phyloP scores from a whole-genome alignment of 2,113 vertebrate genomes.

The Notechis scutatus region DNA sequence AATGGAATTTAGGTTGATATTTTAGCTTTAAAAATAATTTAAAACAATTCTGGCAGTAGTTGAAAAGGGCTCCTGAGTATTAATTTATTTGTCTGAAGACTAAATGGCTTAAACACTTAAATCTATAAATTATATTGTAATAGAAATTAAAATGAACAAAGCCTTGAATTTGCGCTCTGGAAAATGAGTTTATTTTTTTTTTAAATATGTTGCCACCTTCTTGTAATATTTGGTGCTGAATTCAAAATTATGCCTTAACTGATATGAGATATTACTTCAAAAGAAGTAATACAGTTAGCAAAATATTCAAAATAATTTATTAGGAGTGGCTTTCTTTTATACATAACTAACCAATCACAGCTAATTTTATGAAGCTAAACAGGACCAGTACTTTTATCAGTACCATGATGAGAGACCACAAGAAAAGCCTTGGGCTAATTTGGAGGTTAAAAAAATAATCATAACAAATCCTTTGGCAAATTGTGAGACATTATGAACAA shows the following conservation, averaged over 20 bases:
- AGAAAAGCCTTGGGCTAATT: not conserved
- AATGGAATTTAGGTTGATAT: slow-evolving; percentile 44
- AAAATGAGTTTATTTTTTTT: slow-evolving; percentile 60
- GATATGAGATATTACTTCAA: not conserved
- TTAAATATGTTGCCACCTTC: slow-evolving; percentile 44
- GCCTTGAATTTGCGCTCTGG: slow-evolving; percentile 49
- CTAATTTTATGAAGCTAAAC: not conserved
- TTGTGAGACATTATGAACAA: not conserved
- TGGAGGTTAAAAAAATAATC: not conserved
- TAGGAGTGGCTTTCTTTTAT: slow-evolving; percentile 27
- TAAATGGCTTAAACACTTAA: slow-evolving; percentile 61
- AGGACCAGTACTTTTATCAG: not conserved
- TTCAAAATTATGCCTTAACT: slow-evolving; percentile 18
- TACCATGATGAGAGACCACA: not conserved
- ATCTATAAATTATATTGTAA: slow-evolving; percentile 57
- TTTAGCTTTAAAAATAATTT: slow-evolving; percentile 60
- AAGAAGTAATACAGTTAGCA: not conserved
- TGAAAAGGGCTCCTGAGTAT: slow-evolving; percentile 47
- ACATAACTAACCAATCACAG: slow-evolving; percentile 15
- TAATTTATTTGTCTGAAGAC: slow-evolving; percentile 55
- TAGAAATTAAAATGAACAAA: slow-evolving; percentile 56
- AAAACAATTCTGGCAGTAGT: slow-evolving; percentile 45
- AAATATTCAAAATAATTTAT: not conserved
- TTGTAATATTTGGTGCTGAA: slow-evolving; percentile 32
- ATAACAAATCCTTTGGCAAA: not conserved